Conservation (phyloP, 2,113 vertebrate genomes). For the Lophius piscatorius region DNA sequence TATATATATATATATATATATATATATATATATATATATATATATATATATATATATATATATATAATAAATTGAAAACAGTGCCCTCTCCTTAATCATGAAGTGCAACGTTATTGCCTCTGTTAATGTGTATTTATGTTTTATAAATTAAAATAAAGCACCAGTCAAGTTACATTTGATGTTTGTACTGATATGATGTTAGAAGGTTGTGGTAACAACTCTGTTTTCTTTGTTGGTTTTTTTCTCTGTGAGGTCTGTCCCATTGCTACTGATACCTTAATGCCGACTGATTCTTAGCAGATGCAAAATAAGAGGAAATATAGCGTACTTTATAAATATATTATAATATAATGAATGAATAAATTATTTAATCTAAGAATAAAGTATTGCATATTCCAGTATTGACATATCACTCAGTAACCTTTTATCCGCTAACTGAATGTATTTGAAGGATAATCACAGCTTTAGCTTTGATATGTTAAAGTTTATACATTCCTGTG, state of each 20-base stretch:
- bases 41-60: no score
- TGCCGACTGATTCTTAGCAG: conserved; percentile 49
- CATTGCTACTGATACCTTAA: conserved; percentile 77
- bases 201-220: conserved; percentile 59
- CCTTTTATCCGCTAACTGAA: conserved; percentile 19
- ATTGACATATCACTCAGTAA: conserved; percentile 43
- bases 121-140: conserved; percentile 79
- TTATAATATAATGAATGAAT: conserved; percentile 20
- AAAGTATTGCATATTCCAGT: conserved; percentile 39
- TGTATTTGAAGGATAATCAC: conserved; percentile 51
- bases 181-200: conserved; percentile 71
- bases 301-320: conserved; percentile 40
- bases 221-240: conserved; percentile 67
- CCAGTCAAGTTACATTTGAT: conserved; percentile 71
- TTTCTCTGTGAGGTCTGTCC: conserved; percentile 77
- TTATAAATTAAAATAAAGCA: conserved; percentile 77
- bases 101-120: conserved; percentile 80
- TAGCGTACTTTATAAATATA: conserved; percentile 49
- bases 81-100: conserved; percentile 73
- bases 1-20: no score
- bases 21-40: no score
- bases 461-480: conserved; percentile 29
- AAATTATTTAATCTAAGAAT: conserved; percentile 47
- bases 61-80: conserved; percentile 66
- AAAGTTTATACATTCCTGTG: conserved; percentile 33